These are phyloP conservation scores for Hydrolagus affinis DNA, from an alignment of 2,113 vertebrate genomes.

Conservation along the genomic window DNA sequence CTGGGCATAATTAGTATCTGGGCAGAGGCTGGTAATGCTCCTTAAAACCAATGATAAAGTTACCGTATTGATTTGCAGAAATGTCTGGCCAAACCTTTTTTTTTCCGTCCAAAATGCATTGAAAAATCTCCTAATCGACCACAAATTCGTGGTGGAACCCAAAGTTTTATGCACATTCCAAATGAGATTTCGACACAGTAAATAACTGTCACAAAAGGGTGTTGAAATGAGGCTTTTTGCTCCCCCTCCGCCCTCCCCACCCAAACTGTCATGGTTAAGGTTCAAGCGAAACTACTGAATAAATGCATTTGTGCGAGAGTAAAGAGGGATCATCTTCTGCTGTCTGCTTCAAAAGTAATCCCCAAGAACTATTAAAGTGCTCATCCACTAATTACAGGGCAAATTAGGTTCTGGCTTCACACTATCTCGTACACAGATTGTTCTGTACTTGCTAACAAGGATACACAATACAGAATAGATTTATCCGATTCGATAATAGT, in stretches of 20 bases:
- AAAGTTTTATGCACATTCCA: too few relatives aligned
- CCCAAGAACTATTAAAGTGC: not conserved
- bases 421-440: not conserved
- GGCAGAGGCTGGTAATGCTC: not conserved
- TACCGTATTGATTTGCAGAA: not conserved
- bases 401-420: not conserved
- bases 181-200: not conserved
- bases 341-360: not conserved
- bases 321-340: not conserved
- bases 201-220: not conserved
- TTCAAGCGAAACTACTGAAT: too few relatives aligned
- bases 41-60: not conserved
- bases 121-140: too few relatives aligned
- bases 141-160: too few relatives aligned
- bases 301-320: not conserved
- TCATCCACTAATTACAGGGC: not conserved
- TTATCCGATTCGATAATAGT: too few relatives aligned
- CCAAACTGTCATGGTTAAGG: not conserved
- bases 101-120: too few relatives aligned
- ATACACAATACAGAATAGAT: too few relatives aligned
- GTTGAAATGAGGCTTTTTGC: not conserved
- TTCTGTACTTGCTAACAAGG: not conserved
- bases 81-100: not conserved
- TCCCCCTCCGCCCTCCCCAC: too few relatives aligned
- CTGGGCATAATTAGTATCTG: conserved; percentile 3